phyloP scores from a whole-genome alignment of 2,888 invertebrate genomes.

The Cataglyphis altisquamis region DNA sequence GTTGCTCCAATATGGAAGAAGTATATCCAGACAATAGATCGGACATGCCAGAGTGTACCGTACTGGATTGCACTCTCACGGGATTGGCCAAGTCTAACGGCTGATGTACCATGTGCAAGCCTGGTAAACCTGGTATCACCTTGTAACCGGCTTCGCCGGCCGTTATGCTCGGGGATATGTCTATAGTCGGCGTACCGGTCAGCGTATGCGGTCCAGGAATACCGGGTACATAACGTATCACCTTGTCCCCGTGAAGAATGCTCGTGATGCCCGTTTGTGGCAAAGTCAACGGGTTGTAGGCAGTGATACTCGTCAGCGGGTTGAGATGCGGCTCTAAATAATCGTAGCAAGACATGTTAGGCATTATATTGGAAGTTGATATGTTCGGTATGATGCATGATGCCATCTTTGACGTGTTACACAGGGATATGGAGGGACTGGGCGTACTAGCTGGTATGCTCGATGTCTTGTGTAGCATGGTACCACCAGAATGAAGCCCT shows the following conservation, averaged over 20 bases:
- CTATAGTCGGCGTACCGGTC: conserved; percentile 82
- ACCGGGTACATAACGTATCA: conserved; percentile 95
- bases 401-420: conserved; percentile 88
- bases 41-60: conserved; percentile 76
- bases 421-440: conserved; percentile 80
- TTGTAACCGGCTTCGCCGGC: conserved; percentile 78
- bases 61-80: conserved; percentile 70
- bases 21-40: conserved; percentile 70
- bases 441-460: conserved; percentile 77
- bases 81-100: conserved; percentile 83
- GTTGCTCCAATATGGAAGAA: conserved; percentile 72
- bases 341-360: conserved; percentile 83
- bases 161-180: conserved; percentile 80
- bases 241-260: conserved; percentile 90
- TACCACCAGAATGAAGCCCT: conserved; percentile 94
- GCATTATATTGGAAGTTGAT: conserved; percentile 87
- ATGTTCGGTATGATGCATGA: conserved; percentile 88
- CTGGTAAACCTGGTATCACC: conserved; percentile 81
- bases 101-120: conserved; percentile 79
- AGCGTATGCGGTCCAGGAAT: conserved; percentile 94
- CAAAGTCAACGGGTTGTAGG: conserved; percentile 90
- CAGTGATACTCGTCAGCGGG: conserved; percentile 90
- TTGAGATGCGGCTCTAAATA: conserved; percentile 85
- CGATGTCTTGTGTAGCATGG: conserved; percentile 89
- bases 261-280: conserved; percentile 89